A percentile compares a stretch with the other conserved stretches of the same genome.
phyloP scores from a whole-genome alignment of 2,888 invertebrate species.

The Watsonalla binaria region DNA sequence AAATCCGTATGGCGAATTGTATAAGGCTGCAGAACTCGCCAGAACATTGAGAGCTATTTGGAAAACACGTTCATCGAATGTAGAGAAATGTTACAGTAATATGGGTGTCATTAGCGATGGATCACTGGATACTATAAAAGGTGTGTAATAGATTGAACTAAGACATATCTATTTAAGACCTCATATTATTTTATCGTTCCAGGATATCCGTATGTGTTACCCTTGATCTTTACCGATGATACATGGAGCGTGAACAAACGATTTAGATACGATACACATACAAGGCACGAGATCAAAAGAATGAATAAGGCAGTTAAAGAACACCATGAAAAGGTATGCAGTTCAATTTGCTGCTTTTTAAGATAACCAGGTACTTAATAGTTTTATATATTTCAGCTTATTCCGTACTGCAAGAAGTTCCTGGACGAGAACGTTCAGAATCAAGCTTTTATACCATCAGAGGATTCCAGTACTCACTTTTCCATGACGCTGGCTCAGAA shows the following conservation, averaged over 20 bases:
- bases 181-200: constrained; percentile 7
- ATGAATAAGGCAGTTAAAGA: constrained; percentile 43
- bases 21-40: constrained; percentile 44
- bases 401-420: constrained; percentile 53
- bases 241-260: constrained; percentile 37
- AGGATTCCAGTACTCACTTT: constrained; percentile 6
- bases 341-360: not conserved
- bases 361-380: not conserved
- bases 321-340: constrained; percentile 41
- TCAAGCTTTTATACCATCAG: constrained; percentile 23
- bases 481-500: not conserved
- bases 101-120: constrained; percentile 65
- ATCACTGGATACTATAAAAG: constrained; percentile 57
- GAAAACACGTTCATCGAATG: constrained; percentile 29
- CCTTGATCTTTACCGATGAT: constrained; percentile 38
- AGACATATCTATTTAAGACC: not conserved
- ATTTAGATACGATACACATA: constrained; percentile 38
- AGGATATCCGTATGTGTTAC: constrained; percentile 58
- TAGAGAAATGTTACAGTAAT: constrained; percentile 31
- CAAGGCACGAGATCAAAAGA: constrained; percentile 56
- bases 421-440: constrained; percentile 47
- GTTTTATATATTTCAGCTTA: constrained; percentile 41
- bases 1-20: constrained; percentile 60
- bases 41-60: constrained; percentile 48
- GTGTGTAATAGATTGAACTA: constrained; percentile 23